These are phyloP conservation scores for Lucifuga dentata DNA, from an alignment of 2,113 vertebrate species.

Conservation along the genomic window DNA sequence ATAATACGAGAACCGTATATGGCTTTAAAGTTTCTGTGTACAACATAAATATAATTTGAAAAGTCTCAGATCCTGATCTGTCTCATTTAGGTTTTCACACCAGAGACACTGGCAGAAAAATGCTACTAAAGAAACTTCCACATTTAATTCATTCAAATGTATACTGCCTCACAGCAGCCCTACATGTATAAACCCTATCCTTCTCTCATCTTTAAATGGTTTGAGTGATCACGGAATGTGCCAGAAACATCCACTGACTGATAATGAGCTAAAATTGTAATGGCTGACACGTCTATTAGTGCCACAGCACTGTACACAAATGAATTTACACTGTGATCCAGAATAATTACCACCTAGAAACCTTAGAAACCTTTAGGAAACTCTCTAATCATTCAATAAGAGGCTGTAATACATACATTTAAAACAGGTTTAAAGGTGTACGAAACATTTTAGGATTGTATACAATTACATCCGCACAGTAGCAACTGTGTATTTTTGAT, in stretches of 20 bases:
- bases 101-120: too few species aligned
- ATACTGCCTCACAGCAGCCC: conserved; percentile 3
- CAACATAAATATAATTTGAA: too few species aligned
- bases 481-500: too few species aligned
- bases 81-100: too few species aligned
- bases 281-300: conserved; percentile 6
- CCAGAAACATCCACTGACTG: not conserved
- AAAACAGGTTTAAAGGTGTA: not conserved
- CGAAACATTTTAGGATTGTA: too few species aligned
- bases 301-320: not conserved
- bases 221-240: conserved; percentile 19
- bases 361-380: too few species aligned
- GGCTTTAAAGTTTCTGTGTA: conserved; percentile 24
- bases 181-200: conserved; percentile 14
- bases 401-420: conserved; percentile 3
- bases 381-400: too few species aligned
- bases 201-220: conserved; percentile 12
- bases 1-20: conserved; percentile 20
- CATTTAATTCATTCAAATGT: too few species aligned
- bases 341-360: conserved; percentile 18
- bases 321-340: conserved; percentile 28
- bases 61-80: too few species aligned
- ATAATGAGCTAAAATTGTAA: conserved; percentile 6
- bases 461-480: too few species aligned
- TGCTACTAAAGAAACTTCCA: too few species aligned